phyloP scores from a whole-genome alignment of 2,888 invertebrate genomes.

The Yponomeuta sedellus region DNA sequence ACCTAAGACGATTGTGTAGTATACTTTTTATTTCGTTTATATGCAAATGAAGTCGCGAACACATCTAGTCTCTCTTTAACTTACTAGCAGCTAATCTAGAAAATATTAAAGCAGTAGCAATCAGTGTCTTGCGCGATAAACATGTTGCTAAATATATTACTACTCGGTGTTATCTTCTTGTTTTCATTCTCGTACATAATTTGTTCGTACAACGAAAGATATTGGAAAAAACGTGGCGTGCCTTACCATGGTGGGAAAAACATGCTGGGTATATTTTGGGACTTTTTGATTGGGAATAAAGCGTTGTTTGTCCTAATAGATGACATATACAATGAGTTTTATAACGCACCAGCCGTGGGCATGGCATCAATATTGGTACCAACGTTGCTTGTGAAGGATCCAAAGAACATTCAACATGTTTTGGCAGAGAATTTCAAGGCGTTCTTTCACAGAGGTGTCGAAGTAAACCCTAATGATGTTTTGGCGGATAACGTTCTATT shows the following conservation, averaged over 20 bases:
- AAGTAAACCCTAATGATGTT: slow-evolving; percentile 37
- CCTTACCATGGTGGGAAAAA: slow-evolving; percentile 8
- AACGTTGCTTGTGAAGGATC: slow-evolving; percentile 38
- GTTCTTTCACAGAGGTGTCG: slow-evolving; percentile 45
- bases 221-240: slow-evolving; percentile 14
- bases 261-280: slow-evolving; percentile 24
- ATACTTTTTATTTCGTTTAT: too few species aligned
- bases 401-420: slow-evolving; percentile 45
- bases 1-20: too few species aligned
- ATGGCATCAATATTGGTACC: slow-evolving; percentile 34
- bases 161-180: background rate
- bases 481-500: slow-evolving; percentile 48
- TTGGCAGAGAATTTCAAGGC: slow-evolving; percentile 44
- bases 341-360: slow-evolving; percentile 36
- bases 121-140: background rate
- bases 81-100: too few species aligned
- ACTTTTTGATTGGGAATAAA: slow-evolving; percentile 37
- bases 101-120: too few species aligned
- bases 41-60: too few species aligned
- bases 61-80: too few species aligned
- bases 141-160: background rate
- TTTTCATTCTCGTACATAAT: slow-evolving; percentile 6
- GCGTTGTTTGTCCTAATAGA: slow-evolving; percentile 43
- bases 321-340: slow-evolving; percentile 39
- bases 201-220: slow-evolving; percentile 15